Conservation (phyloP, 2,113 vertebrate genomes). For the Mungos mungo region DNA sequence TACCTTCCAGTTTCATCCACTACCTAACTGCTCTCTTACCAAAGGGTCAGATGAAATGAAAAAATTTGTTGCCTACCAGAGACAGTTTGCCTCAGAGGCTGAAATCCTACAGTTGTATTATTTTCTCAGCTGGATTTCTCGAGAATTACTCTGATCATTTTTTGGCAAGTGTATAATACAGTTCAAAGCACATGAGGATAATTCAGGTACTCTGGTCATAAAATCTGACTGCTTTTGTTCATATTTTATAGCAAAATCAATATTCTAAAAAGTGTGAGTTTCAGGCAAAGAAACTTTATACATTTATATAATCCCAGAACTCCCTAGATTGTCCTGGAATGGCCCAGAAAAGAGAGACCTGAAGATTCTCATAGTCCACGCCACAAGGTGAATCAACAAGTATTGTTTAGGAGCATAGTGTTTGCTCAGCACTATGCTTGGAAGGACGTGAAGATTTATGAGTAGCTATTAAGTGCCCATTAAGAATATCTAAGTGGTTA, state of each 20-base stretch:
- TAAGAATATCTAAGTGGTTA: not conserved
- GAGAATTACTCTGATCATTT: not conserved
- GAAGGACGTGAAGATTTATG: not conserved
- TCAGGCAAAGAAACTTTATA: not conserved
- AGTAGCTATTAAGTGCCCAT: not conserved
- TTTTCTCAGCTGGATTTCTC: not conserved
- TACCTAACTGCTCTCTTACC: not conserved
- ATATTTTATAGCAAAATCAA: not conserved
- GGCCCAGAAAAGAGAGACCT: not conserved
- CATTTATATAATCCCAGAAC: not conserved
- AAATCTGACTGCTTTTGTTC: not conserved
- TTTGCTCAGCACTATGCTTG: not conserved
- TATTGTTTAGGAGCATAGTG: not conserved
- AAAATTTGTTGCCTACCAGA: not conserved
- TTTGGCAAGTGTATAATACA: not conserved
- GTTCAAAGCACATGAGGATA: not conserved
- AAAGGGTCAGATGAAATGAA: not conserved
- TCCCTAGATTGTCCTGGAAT: not conserved
- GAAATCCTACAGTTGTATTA: not conserved
- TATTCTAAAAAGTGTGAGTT: not conserved
- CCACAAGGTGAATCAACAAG: not conserved
- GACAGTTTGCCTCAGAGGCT: not conserved
- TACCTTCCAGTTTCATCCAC: too few species aligned
- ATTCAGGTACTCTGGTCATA: not conserved
- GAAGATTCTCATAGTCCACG: not conserved